Evolutionary conservation across 1,140 invertebrate species (phyloP).

Genomic region (Rhagoletis zephyria): DNA sequence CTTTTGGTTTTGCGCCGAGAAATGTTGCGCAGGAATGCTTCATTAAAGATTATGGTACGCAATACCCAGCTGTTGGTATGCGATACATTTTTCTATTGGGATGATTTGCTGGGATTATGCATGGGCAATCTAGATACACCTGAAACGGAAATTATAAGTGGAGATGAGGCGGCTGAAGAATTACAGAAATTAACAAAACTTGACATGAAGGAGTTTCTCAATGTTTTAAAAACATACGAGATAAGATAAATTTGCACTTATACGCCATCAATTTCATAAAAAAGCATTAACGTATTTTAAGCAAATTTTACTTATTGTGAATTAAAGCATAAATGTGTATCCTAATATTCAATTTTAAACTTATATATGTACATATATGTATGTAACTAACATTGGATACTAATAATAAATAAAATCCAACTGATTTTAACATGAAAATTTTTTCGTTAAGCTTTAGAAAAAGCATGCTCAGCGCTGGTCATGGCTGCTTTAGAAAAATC

Average conservation of each 20-base stretch:
- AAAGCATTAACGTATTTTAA: too few relatives aligned
- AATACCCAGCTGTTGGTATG: constrained; percentile 47
- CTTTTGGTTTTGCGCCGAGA: constrained; percentile 54
- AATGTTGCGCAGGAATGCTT: constrained; percentile 49
- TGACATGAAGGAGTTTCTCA: constrained; percentile 54
- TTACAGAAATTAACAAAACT: constrained; percentile 42
- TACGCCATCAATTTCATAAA: too few relatives aligned
- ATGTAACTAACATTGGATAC: not conserved
- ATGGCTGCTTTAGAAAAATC: too few relatives aligned
- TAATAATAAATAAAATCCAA: too few relatives aligned
- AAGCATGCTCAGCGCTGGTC: too few relatives aligned
- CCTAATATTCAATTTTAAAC: not conserved
- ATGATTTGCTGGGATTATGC: constrained; percentile 54
- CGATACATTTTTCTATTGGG: constrained; percentile 53
- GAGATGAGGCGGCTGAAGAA: constrained; percentile 45
- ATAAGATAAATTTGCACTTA: constrained; percentile 43
- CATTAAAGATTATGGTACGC: constrained; percentile 51
- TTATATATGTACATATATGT: not conserved
- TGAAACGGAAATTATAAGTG: not conserved
- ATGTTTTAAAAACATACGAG: constrained; percentile 56
- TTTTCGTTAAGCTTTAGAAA: too few relatives aligned
- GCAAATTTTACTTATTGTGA: too few relatives aligned
- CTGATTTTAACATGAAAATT: too few relatives aligned
- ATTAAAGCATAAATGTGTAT: too few relatives aligned
- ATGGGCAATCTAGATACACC: constrained; percentile 19